phyloP scores from a whole-genome alignment of 1,140 invertebrate species.

The Drosophila gunungcola region DNA sequence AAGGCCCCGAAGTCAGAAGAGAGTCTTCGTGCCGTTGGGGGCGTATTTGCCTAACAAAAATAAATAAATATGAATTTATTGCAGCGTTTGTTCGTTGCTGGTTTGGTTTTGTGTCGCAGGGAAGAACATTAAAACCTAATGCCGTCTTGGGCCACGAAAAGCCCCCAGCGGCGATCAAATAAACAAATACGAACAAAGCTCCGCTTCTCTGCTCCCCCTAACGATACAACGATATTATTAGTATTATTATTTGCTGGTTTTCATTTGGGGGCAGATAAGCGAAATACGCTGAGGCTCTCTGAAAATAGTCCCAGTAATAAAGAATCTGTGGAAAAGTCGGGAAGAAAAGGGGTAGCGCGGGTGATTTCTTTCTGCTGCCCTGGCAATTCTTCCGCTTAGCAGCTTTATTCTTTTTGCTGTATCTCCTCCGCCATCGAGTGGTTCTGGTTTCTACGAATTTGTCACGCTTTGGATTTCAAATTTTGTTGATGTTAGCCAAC shows the following conservation, averaged over 20 bases:
- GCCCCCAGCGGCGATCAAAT: conserved; percentile 54
- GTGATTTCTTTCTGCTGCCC: conserved; percentile 61
- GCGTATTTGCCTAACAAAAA: conserved; percentile 81
- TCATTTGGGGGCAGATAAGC: conserved; percentile 59
- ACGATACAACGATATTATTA: conserved; percentile 14
- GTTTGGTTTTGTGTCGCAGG: conserved; percentile 45
- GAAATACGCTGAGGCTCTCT: conserved; percentile 42
- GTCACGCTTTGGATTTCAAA: conserved; percentile 81
- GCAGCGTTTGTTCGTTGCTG: conserved; percentile 62
- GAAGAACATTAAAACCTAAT: conserved; percentile 71
- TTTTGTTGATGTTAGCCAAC: conserved; percentile 79
- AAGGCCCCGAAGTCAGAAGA: conserved; percentile 30
- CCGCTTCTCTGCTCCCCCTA: conserved; percentile 17
- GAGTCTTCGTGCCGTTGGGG: conserved; percentile 60
- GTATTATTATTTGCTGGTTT: conserved; percentile 32
- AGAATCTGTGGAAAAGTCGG: conserved; percentile 15
- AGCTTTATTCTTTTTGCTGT: neutral
- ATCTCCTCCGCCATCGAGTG: conserved; percentile 7
- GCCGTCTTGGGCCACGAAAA: conserved; percentile 42
- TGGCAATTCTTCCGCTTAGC: conserved; percentile 57
- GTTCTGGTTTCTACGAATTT: conserved; percentile 73
- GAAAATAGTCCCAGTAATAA: conserved; percentile 4
- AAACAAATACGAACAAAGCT: conserved; percentile 67
- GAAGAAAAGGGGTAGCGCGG: conserved; percentile 8
- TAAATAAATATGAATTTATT: conserved; percentile 84